Evolutionary conservation across 2,888 invertebrate genomes (phyloP), one percentile per base, ranked within the genome.

Genomic region (Hemaris fuciformis): DNA sequence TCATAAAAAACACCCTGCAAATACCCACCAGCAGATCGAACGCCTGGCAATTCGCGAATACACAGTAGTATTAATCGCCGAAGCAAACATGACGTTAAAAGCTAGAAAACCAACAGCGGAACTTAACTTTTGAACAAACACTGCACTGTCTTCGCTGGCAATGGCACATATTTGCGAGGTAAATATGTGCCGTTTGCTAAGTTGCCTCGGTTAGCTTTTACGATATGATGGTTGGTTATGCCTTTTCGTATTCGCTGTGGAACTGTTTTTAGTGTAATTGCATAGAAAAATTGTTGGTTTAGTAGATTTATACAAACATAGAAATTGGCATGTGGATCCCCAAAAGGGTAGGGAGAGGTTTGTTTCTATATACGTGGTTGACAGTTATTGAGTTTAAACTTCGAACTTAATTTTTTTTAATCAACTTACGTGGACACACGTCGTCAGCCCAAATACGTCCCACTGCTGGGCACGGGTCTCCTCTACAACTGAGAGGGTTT

Each of bases 171-270:
- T 77, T 73, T 75, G 75, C 64, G 65, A 69, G 64, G 75, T 75
- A 80, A 78, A 79, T 78, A 77, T 69, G 71, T 66, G 69, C 75
- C 77, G 75, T 77, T 77, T 77, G 76, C 79, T 69, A 75, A 80
- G 75, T 76, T 76, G 76, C 75, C 72, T 53, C 65, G 73, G 75
- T 71, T 73, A 72, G 67, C 66, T 53, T 53, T 53, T 53, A 31
- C n/a, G 46, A 25, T 46, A 46, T 46, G 13, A 53, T 18, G 31
- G 31, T 53, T 27, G 31, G 18, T 10, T 18, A 10, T 53, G 8
- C 31, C 45, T 18, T 53, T 15, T 53, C 18, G 10, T 25, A 15
- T 3, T 20, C 13, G 8, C 34, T 18, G 18, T 20, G 18, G 2
- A 43, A 10, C 8, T 10, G 10, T 8, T 43, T 23, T n/a, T 23